phyloP scores from a whole-genome alignment of 2,888 invertebrate genomes.

The Spatulosminthurus flaviceps region DNA sequence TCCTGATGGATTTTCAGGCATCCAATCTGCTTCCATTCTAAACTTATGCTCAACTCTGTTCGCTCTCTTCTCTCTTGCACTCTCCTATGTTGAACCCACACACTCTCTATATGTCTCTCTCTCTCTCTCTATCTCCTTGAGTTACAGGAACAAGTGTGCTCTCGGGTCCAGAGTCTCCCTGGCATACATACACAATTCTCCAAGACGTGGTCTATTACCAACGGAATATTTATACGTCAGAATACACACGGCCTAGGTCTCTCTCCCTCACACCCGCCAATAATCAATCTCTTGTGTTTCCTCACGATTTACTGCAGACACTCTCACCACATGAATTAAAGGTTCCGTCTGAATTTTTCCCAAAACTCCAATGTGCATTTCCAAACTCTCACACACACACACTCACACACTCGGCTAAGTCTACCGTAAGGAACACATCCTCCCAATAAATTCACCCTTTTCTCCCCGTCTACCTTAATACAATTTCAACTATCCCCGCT shows the following conservation, averaged over 20 bases:
- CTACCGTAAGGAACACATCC: no score
- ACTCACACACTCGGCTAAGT: background rate
- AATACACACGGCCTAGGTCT: background rate
- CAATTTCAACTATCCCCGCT: no score
- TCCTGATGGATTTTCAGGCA: constrained; percentile 63
- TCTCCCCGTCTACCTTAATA: no score
- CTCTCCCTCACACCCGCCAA: constrained; percentile 37
- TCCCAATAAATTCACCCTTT: no score
- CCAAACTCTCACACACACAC: background rate
- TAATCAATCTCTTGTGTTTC: constrained; percentile 43
- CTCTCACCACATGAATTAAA: constrained; percentile 33
- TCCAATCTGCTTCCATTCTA: constrained; percentile 61
- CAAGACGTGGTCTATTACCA: no score
- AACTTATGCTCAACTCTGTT: constrained; percentile 30
- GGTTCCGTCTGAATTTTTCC: constrained; percentile 26
- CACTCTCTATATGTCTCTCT: background rate
- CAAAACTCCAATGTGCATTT: background rate
- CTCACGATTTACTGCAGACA: constrained; percentile 37
- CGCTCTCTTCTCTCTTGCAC: constrained; percentile 12
- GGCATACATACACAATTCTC: background rate
- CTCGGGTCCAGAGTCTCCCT: background rate
- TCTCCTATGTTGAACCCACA: background rate
- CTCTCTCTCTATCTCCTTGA: background rate
- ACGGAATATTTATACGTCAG: background rate
- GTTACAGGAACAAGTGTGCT: background rate